Conservation (phyloP, 2,888 invertebrate species). For the Gastracanthus pulcherrimus region DNA sequence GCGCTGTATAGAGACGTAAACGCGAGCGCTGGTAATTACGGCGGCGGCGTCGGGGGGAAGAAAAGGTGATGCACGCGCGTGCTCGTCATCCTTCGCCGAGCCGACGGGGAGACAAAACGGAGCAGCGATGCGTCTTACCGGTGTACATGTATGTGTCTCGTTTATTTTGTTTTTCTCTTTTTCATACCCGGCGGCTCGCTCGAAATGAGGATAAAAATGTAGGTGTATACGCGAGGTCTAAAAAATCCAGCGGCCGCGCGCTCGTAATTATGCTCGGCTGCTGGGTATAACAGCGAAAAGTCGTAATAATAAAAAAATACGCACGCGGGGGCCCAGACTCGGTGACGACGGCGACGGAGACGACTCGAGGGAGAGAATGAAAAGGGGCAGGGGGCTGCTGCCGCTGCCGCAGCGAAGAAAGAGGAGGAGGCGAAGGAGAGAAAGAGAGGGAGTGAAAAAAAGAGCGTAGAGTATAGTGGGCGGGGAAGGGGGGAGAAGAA, state of each 20-base stretch:
- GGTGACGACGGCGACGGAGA: not conserved
- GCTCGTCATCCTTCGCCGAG: no score
- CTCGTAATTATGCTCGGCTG: slow-evolving; percentile 22
- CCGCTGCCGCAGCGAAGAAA: slow-evolving; percentile 5
- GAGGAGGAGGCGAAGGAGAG: not conserved
- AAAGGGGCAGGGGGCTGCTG: slow-evolving; percentile 27
- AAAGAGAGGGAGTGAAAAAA: not conserved
- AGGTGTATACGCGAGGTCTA: not conserved
- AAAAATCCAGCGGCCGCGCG: not conserved
- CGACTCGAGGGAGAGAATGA: slow-evolving; percentile 38
- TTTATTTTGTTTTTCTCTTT: no score
- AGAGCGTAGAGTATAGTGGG: slow-evolving; percentile 3
- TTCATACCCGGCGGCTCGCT: no score
- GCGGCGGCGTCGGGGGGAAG: not conserved
- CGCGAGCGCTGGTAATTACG: not conserved
- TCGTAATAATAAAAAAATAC: slow-evolving; percentile 24
- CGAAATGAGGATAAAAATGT: not conserved
- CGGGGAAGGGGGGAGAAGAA: not conserved
- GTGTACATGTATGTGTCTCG: no score
- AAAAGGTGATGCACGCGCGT: not conserved
- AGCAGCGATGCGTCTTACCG: no score
- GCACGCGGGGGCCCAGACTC: no score
- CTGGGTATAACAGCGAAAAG: slow-evolving; percentile 25
- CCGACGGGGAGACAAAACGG: no score
- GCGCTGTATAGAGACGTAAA: not conserved